phyloP scores from a whole-genome alignment of 2,888 invertebrate genomes.

The Heliconius sara region DNA sequence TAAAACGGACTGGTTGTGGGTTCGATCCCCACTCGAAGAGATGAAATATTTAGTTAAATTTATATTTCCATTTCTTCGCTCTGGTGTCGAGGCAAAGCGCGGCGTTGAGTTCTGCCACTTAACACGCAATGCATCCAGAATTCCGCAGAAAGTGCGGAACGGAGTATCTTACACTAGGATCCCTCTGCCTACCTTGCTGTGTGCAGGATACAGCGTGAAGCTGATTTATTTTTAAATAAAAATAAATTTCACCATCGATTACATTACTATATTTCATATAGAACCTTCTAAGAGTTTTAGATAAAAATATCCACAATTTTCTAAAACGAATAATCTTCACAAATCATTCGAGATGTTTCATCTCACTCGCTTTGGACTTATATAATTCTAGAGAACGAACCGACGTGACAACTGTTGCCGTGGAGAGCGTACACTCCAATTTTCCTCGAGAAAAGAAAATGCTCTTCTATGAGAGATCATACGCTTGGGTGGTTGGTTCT shows the following conservation, averaged over 20 bases:
- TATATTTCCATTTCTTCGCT: too few species aligned
- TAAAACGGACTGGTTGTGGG: too few species aligned
- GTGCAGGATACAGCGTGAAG: too few species aligned
- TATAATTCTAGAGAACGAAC: constrained; percentile 16
- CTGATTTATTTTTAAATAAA: too few species aligned
- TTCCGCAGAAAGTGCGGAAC: too few species aligned
- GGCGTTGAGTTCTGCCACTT: too few species aligned
- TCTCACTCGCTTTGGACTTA: constrained; percentile 7
- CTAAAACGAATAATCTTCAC: not conserved
- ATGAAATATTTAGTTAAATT: too few species aligned
- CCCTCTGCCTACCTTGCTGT: too few species aligned
- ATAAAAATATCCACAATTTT: not conserved
- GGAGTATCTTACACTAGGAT: too few species aligned
- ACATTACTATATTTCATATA: not conserved
- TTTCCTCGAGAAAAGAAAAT: constrained; percentile 9
- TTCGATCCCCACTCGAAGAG: too few species aligned
- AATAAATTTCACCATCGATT: not conserved
- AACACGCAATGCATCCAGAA: too few species aligned
- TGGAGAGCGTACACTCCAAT: constrained; percentile 5
- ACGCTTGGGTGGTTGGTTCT: not conserved
- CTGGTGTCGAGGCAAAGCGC: too few species aligned
- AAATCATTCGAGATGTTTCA: not conserved
- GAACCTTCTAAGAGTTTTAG: not conserved
- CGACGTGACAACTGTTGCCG: constrained; percentile 23
- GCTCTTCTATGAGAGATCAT: constrained; percentile 16